Evolutionary conservation across 2,113 vertebrate genomes (phyloP), one percentile per base, ranked within the genome.

Genomic region (Eublepharis macularius): DNA sequence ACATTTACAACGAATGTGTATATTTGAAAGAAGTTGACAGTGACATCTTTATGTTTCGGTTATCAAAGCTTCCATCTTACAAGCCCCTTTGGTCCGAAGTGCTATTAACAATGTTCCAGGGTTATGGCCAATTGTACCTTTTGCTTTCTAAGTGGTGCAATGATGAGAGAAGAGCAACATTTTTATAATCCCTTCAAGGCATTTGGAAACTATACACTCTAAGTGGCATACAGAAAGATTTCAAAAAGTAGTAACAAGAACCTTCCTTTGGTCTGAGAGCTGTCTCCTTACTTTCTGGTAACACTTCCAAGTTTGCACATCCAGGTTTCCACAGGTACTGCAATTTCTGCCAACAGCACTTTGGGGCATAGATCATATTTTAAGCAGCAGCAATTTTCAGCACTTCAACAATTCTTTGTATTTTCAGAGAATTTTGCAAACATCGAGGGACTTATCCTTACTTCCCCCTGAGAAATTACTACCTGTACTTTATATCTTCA

Each of bases 181-280:
- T 80, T 93, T 95, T 94, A 93, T 86, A 82, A 92, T 93, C 87
- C 92, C 93, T 95, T 90, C 89, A 89, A 94, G 93, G 92, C 85
- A 93, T 94, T 92, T 92, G 85, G 92, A 94, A 94, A 92, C 88
- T 81, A 91, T 86, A 92, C n/a, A 70, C 69, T 65, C 82, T 90
- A 92, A 92, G 92, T 91, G 84, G 90, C 5, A 1, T 90, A 85
- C 88, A 86, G 86, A 87, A 89, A 90, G 92, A 91, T 89, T 92
- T 92, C 86, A 91, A 92, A 91, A 94, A 92, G 90, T 91, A 91
- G 92, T 86, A 90, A 66, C 3, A 51, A 90, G 75, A 93, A 54
- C 76, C 51, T 83, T 54, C 87, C 91, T 90, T 88, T 80, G 90
- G 77, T 90, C 29, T 65, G 80, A 90, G 32, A 82, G 79, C 86